Evolutionary conservation across 2,113 vertebrate genomes (phyloP), one percentile per base, ranked within the genome.

Genomic region (Egretta garzetta): DNA sequence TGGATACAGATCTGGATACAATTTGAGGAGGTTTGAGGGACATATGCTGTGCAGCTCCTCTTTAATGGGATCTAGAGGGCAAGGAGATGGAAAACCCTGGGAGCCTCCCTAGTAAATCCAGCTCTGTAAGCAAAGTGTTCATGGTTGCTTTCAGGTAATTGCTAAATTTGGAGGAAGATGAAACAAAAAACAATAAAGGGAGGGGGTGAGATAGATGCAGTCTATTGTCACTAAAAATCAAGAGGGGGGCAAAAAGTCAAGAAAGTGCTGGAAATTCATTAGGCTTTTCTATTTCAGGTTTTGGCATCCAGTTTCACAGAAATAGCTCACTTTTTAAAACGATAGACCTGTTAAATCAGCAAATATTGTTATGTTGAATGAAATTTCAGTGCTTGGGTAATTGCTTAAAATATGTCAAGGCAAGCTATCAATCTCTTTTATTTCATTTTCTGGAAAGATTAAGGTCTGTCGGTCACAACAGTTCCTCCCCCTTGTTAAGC

Each of bases 291-390:
- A 12, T 58, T 96, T 76, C 41, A 53, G 7, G 8, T 68, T 53
- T 62, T 90, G 66, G 9, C 32, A 73, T 21, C 2, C 5, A 72
- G 81, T 90, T 92, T 37, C 32, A 59, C 8, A 82, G 45, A 80
- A 93, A 64, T 17, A 59, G 10, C 3, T 89, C 16, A 64, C 14
- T 17, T 85, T 85, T 92, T 81, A 53, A 79, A 94, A 89, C 4
- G 60, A 37, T 5, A 85, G 30, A 39, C n/a, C 9, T 72, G 16
- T 45, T 68, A 91, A 91, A 68, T 89, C 49, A 93, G 17, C 15
- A 94, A 95, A 95, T 82, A 47, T 53, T 92, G 6, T 64, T 91
- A 58, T 85, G 94, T 93, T 75, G 37, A 85, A 90, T 93, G 53
- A 85, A 17, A 80, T 82, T 70, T 87, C 47, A 79, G 26, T 62